Percentiles rank a stretch among this genome's conserved stretches.
These are phyloP conservation scores for Microcaecilia unicolor DNA, from an alignment of 2,797 vertebrate genomes.

Conservation along the genomic window DNA sequence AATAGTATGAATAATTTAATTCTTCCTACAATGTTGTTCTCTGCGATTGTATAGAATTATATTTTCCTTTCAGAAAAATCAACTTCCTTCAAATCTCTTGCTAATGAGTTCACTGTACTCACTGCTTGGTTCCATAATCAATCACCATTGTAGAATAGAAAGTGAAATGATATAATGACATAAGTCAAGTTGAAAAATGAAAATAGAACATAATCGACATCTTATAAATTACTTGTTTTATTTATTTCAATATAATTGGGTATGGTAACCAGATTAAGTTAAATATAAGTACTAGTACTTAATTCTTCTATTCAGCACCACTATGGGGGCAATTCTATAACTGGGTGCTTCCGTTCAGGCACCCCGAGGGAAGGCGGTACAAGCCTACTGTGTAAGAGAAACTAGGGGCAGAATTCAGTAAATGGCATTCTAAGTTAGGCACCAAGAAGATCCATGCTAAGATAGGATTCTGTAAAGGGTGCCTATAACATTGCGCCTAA, in stretches of 20 bases:
- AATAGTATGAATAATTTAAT: not conserved
- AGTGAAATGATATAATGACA: not conserved
- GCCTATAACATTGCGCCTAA: too few relatives aligned
- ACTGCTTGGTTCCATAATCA: not conserved
- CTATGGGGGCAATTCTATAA: too few relatives aligned
- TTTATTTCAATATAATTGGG: not conserved
- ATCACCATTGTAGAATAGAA: not conserved
- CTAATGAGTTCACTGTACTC: not conserved
- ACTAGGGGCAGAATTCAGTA: too few relatives aligned
- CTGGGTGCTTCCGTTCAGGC: too few relatives aligned
- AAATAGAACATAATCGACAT: not conserved
- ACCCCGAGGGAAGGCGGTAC: too few relatives aligned
- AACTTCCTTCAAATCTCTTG: not conserved
- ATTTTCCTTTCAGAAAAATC: not conserved
- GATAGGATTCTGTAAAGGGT: too few relatives aligned
- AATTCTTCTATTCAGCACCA: too few relatives aligned
- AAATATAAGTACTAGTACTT: too few relatives aligned
- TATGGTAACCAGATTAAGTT: too few relatives aligned
- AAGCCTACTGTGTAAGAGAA: too few relatives aligned
- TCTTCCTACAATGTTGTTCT: not conserved
- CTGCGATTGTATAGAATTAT: not conserved
- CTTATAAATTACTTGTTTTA: not conserved
- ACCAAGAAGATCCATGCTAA: too few relatives aligned
- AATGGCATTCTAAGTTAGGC: too few relatives aligned
- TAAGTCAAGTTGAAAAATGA: not conserved